Percentiles rank a stretch among this genome's conserved stretches.
Conservation (phyloP, 2,888 invertebrate genomes). For the Nymphalis c-album region DNA sequence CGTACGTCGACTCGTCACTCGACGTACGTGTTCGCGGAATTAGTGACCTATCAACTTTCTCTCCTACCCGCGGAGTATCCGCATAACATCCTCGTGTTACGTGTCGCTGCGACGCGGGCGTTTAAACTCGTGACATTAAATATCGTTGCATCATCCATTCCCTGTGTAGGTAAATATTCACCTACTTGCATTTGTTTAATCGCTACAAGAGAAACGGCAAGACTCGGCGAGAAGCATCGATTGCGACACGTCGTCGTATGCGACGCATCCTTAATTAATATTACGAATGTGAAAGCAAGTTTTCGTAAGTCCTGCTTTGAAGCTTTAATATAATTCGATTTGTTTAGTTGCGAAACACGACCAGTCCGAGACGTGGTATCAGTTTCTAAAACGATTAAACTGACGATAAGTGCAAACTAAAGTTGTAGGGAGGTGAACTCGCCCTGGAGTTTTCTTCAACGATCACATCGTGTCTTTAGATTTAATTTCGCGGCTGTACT, state of each 20-base stretch:
- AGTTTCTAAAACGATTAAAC: too few relatives aligned
- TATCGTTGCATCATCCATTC: slow-evolving; percentile 3
- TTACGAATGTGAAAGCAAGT: slow-evolving; percentile 1
- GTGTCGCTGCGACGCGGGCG: background rate
- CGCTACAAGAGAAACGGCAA: background rate
- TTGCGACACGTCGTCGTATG: background rate
- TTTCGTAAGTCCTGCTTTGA: background rate
- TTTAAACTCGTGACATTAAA: background rate
- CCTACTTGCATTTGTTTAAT: background rate
- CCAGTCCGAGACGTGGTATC: too few relatives aligned
- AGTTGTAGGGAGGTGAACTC: too few relatives aligned
- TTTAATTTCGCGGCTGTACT: too few relatives aligned
- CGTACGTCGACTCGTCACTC: too few relatives aligned
- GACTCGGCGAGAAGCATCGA: background rate
- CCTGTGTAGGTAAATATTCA: background rate
- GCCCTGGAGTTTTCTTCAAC: too few relatives aligned
- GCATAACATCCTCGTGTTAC: slow-evolving; percentile 3
- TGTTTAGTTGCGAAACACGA: background rate
- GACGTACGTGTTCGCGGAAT: background rate
- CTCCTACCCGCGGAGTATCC: background rate
- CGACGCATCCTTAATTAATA: background rate
- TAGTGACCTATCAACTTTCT: slow-evolving; percentile 3
- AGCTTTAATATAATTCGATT: background rate
- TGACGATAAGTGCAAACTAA: too few relatives aligned
- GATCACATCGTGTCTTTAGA: too few relatives aligned